phyloP scores from a whole-genome alignment of 2,797 vertebrate species.

The Urosaurus nigricauda region DNA sequence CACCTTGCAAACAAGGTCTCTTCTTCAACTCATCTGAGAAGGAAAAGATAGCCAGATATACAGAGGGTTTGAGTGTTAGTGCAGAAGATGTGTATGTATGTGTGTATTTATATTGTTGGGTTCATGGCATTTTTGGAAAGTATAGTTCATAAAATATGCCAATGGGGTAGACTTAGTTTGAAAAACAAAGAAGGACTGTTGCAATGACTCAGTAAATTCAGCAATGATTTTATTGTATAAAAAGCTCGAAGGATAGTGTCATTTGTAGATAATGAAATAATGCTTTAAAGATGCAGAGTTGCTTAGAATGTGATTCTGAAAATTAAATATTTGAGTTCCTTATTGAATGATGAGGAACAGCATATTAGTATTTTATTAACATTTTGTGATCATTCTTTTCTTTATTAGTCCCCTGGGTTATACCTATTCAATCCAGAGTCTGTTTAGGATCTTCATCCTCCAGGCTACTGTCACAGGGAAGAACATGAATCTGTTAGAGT shows the following conservation, averaged over 20 bases:
- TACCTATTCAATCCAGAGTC: slow-evolving; percentile 36
- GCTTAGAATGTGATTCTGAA: slow-evolving; percentile 25
- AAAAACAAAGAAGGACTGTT: not conserved
- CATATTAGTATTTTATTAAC: slow-evolving; percentile 44
- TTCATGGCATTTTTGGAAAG: not conserved
- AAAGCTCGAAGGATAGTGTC: not conserved
- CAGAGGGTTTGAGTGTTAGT: not conserved
- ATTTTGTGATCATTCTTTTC: slow-evolving; percentile 36
- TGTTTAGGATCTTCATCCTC: slow-evolving; percentile 30
- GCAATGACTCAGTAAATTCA: not conserved
- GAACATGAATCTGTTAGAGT: slow-evolving; percentile 43
- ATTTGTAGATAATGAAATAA: slow-evolving; percentile 9
- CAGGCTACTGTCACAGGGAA: slow-evolving; percentile 29
- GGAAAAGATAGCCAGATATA: not conserved
- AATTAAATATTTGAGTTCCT: slow-evolving; percentile 37
- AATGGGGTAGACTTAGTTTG: not conserved
- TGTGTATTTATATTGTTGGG: not conserved
- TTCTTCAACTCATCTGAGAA: not conserved
- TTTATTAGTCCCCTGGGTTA: slow-evolving; percentile 33
- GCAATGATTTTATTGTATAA: not conserved
- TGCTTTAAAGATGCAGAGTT: slow-evolving; percentile 16
- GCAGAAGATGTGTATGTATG: not conserved
- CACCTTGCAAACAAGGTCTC: not conserved
- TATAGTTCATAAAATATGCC: not conserved
- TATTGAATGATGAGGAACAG: slow-evolving; percentile 26